Percentiles rank a stretch among this genome's conserved stretches.
Conservation (phyloP, 2,113 vertebrate genomes). For the Mixornis gularis region DNA sequence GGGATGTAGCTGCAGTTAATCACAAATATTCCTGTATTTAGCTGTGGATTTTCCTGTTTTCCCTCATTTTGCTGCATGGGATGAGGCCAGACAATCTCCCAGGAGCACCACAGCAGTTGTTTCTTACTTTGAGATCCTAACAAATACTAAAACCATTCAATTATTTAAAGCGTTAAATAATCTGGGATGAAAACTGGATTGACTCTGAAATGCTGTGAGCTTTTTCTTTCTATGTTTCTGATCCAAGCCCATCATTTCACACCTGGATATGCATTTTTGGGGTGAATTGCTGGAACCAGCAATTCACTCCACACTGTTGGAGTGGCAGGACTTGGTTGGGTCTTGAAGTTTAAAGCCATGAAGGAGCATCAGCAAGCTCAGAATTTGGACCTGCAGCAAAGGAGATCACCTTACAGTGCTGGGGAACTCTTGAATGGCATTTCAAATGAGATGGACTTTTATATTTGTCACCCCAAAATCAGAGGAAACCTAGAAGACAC, state of each 20-base stretch:
- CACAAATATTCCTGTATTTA: background rate
- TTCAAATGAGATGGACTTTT: constrained; percentile 41
- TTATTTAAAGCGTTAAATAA: background rate
- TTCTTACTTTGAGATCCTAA: background rate
- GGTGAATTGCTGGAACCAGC: background rate
- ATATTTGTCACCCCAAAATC: constrained; percentile 18
- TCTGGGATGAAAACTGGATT: background rate
- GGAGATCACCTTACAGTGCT: constrained; percentile 20
- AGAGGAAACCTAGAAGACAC: constrained; percentile 33
- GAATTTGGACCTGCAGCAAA: background rate
- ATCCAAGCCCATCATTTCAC: background rate
- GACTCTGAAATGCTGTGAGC: background rate
- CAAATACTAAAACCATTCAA: background rate
- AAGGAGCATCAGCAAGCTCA: background rate
- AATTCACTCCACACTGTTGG: too few relatives aligned
- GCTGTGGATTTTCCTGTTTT: background rate
- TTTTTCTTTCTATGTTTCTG: background rate
- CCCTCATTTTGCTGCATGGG: background rate
- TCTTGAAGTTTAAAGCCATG: background rate
- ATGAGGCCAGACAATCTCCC: background rate
- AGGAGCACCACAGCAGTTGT: background rate
- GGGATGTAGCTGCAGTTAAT: background rate
- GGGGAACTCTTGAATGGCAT: constrained; percentile 28
- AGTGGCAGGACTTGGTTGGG: background rate
- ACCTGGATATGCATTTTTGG: accelerated